A percentile compares a stretch with the other conserved stretches of the same genome.
These are phyloP conservation scores for Pelodytes ibericus DNA, from an alignment of 2,797 vertebrate species.

Conservation along the genomic window DNA sequence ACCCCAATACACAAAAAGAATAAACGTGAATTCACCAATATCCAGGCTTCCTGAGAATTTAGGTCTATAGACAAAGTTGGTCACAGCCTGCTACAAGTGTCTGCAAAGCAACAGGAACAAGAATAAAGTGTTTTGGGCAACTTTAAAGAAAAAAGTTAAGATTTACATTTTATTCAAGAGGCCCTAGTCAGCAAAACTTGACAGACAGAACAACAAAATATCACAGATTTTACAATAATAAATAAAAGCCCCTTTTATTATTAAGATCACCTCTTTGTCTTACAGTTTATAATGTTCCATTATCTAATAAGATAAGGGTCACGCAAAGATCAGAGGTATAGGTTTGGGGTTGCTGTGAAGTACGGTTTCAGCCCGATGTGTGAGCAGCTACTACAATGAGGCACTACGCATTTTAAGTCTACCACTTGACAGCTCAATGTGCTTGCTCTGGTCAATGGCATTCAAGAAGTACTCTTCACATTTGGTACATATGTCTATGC, in stretches of 20 bases:
- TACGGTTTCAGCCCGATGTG: background rate
- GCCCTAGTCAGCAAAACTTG: constrained; percentile 18
- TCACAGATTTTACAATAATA: constrained; percentile 7
- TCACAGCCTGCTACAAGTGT: background rate
- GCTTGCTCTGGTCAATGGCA: constrained; percentile 53
- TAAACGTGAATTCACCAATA: background rate
- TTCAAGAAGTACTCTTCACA: constrained; percentile 64
- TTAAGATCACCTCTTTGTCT: background rate
- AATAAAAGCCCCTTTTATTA: constrained; percentile 10
- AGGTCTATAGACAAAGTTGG: background rate
- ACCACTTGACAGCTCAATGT: constrained; percentile 51
- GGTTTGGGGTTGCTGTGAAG: background rate
- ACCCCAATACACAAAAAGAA: too few relatives aligned
- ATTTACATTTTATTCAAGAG: constrained; percentile 22
- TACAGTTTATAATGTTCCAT: background rate
- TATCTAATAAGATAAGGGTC: background rate
- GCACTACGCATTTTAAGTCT: constrained; percentile 55
- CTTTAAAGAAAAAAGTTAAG: constrained; percentile 10
- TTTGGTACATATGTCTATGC: constrained; percentile 59
- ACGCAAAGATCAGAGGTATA: background rate
- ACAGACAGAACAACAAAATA: constrained; percentile 14
- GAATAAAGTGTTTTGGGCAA: constrained; percentile 20
- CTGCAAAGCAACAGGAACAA: constrained; percentile 1
- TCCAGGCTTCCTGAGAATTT: background rate
- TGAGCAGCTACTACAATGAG: constrained; percentile 27